Conservation (phyloP, 2,888 invertebrate genomes). For the Drosophila emarginata region DNA sequence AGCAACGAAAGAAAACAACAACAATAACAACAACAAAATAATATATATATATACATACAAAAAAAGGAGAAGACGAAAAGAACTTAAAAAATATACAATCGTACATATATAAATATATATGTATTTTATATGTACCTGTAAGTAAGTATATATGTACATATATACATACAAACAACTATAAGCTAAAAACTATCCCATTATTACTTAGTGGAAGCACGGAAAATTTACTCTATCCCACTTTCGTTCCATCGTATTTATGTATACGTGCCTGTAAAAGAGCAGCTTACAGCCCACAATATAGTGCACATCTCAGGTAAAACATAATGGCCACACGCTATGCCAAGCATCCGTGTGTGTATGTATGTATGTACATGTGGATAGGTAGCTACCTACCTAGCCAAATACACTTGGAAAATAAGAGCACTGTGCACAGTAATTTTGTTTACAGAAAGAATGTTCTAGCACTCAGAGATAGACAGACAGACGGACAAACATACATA, state of each 20-base stretch:
- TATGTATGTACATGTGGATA: background rate
- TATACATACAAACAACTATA: background rate
- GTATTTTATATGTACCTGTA: no score
- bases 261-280: background rate
- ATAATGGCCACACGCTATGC: constrained; percentile 7
- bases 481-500: no score
- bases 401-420: no score
- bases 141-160: no score
- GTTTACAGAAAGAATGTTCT: no score
- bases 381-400: no score
- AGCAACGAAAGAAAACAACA: constrained; percentile 2
- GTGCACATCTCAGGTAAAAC: background rate
- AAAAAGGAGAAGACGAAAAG: no score
- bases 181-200: constrained; percentile 2
- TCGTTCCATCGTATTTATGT: background rate
- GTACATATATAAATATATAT: no score
- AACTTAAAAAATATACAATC: no score
- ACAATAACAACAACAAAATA: background rate
- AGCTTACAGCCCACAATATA: background rate
- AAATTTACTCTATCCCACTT: constrained; percentile 6
- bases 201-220: background rate
- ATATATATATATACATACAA: background rate
- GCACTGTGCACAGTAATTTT: no score
- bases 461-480: no score
- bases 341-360: background rate